These are phyloP conservation scores for Gonioctena quinquepunctata DNA, from an alignment of 1,140 invertebrate genomes.

Conservation along the genomic window DNA sequence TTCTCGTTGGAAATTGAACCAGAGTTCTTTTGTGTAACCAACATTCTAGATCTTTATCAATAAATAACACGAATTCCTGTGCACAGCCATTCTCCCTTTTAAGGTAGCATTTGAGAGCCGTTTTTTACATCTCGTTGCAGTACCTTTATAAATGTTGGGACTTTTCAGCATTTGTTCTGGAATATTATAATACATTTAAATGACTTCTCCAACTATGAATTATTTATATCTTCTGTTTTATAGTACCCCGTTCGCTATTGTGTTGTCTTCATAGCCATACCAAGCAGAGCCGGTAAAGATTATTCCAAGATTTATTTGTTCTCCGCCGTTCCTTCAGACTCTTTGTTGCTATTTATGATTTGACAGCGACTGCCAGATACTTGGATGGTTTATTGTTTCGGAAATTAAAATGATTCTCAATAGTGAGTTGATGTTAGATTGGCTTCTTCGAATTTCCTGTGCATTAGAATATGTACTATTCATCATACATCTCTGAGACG, in stretches of 20 bases:
- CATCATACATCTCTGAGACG: too few relatives aligned
- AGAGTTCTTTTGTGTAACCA: conserved; percentile 26
- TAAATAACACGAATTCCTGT: conserved; percentile 32
- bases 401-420: too few relatives aligned
- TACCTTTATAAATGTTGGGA: conserved; percentile 15
- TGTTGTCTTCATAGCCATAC: conserved; percentile 7
- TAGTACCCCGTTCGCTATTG: conserved; percentile 14
- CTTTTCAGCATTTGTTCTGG: conserved; percentile 8
- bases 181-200: conserved; percentile 26
- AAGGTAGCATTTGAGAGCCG: conserved; percentile 25
- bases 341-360: neutral
- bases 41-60: conserved; percentile 34
- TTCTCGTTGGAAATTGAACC: conserved; percentile 20
- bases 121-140: conserved; percentile 8
- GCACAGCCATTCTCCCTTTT: conserved; percentile 27
- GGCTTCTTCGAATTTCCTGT: too few relatives aligned
- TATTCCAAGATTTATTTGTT: conserved; percentile 17
- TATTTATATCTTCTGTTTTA: conserved; percentile 22
- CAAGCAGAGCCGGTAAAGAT: conserved; percentile 17
- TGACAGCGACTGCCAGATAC: neutral
- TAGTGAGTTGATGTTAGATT: too few relatives aligned
- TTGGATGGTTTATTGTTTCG: neutral
- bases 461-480: too few relatives aligned
- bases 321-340: neutral
- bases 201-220: conserved; percentile 18